These are phyloP conservation scores for Prunella himalayana DNA, from an alignment of 2,113 vertebrate genomes.

Conservation along the genomic window DNA sequence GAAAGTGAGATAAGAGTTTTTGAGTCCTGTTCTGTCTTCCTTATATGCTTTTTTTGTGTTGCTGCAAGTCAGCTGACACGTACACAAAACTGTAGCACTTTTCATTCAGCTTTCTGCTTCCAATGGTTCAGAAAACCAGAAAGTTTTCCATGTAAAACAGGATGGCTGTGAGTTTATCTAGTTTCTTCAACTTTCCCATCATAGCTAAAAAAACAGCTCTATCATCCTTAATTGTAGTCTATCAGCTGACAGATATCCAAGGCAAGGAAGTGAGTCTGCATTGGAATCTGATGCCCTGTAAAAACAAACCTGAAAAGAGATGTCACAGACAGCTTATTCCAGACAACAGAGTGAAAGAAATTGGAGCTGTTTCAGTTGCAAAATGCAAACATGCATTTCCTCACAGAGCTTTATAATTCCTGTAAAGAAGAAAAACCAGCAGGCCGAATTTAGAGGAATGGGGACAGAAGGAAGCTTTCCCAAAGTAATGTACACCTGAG, in stretches of 20 bases:
- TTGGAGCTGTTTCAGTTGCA: not conserved
- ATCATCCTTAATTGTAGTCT: not conserved
- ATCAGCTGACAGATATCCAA: not conserved
- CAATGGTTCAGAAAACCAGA: not conserved
- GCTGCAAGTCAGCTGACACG: not conserved
- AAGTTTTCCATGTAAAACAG: not conserved
- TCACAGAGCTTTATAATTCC: not conserved
- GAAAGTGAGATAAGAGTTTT: not conserved
- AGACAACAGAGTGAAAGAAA: not conserved
- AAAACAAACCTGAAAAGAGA: not conserved
- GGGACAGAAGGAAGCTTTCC: not conserved
- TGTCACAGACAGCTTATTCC: not conserved
- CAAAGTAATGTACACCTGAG: not conserved
- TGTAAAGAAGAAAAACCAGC: not conserved
- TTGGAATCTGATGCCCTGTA: not conserved
- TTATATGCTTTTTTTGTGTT: not conserved
- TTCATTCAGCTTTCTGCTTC: not conserved
- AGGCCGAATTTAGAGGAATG: not conserved
- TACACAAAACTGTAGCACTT: not conserved
- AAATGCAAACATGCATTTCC: not conserved
- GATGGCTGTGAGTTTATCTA: not conserved
- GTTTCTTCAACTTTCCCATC: not conserved
- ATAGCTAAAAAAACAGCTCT: not conserved
- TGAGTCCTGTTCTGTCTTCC: not conserved
- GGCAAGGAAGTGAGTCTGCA: not conserved